These are phyloP conservation scores for Chunga burmeisteri DNA, from an alignment of 2,113 vertebrate species.

Conservation along the genomic window DNA sequence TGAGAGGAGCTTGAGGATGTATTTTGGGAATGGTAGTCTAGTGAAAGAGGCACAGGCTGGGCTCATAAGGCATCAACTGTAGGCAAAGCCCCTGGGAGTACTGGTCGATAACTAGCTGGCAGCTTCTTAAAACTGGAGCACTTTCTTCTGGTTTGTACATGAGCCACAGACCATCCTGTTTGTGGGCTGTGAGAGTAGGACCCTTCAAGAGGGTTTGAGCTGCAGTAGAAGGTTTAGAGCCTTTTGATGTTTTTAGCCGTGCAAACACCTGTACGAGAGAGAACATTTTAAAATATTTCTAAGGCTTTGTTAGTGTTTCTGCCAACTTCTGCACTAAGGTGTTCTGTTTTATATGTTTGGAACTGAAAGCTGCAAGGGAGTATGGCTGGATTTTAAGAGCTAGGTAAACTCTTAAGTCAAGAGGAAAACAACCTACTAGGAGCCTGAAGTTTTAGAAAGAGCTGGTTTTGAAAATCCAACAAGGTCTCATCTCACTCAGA, in stretches of 20 bases:
- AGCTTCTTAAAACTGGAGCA: not conserved
- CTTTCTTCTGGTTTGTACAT: not conserved
- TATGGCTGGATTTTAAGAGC: not conserved
- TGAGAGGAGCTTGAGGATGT: not conserved
- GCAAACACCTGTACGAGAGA: not conserved
- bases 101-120: not conserved
- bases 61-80: not conserved
- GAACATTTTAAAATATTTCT: not conserved
- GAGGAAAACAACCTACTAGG: not conserved
- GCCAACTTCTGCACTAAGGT: not conserved
- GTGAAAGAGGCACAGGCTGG: not conserved
- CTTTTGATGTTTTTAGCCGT: not conserved
- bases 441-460: not conserved
- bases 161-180: not conserved
- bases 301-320: not conserved
- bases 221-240: not conserved
- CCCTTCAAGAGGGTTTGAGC: not conserved
- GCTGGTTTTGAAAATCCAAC: not conserved
- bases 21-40: not conserved
- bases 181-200: not conserved
- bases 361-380: not conserved
- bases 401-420: not conserved
- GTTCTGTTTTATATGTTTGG: not conserved
- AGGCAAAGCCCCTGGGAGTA: not conserved
- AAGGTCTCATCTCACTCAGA: not conserved